Evolutionary conservation across 2,888 invertebrate species (phyloP), one percentile per base, ranked within the genome.

Genomic region (Lycophotia porphyrea): DNA sequence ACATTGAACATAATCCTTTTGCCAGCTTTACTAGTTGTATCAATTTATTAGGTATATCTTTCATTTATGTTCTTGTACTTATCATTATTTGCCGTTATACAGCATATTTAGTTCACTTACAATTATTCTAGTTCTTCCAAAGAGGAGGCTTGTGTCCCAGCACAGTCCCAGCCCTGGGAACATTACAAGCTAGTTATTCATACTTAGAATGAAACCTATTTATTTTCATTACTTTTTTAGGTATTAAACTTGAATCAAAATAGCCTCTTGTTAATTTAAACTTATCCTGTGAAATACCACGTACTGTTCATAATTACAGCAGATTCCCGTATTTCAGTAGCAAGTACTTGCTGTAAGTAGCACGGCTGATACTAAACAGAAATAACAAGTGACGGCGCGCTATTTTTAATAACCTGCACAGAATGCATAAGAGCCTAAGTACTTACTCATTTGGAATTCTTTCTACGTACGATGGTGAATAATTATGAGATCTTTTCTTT

Each of bases 351-450:
- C 71, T 70, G 65, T 81, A 72, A 65, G 71, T 82, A 58, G 65
- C 42, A 24, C 73, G 44, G 27, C 47, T 64, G 82, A 82, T 67
- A 82, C 63, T 68, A 64, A 76, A 73, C 78, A 85, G 82, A 82
- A 85, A 82, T 76, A 82, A 70, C 66, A 77, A 74, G 60, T 82
- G 78, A 83, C 67, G 68, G 65, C 61, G 67, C 39, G 78, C 73
- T 83, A 82, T 85, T 85, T 76, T 71, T 85, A 82, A 58, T 73
- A 64, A 63, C 58, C 49, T 77, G 77, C 71, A 68, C 27, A 58
- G 67, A 82, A 76, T 82, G 70, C 82, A 82, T 39, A 74, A 77
- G 64, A 18, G 39, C 39, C n/a, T 39, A 39, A 63, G 63, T 63
- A 63, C 63, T 63, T 39, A 36, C 44, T 82, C 70, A 65, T 85